Evolutionary conservation across 2,797 vertebrate species (phyloP).

Genomic region (Tiaroga cobitis): DNA sequence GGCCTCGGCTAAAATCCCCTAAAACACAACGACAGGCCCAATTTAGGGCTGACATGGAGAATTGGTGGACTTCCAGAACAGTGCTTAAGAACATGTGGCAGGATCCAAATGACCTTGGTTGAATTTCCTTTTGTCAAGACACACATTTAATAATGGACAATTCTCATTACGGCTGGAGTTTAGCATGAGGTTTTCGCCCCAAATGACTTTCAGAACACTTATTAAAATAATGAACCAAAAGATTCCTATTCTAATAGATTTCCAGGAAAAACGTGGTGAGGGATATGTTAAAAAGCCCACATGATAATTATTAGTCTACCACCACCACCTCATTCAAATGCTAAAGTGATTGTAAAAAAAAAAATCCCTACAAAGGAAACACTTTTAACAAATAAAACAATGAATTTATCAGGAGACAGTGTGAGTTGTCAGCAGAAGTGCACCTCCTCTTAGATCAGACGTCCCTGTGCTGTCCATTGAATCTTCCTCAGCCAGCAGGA

Average conservation of each 20-base stretch:
- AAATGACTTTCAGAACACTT: slow-evolving; percentile 1
- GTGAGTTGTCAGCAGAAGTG: slow-evolving; percentile 31
- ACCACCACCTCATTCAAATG: neutral
- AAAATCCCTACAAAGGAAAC: neutral
- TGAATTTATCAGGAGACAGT: neutral
- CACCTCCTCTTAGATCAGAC: slow-evolving; percentile 41
- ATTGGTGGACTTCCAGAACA: slow-evolving; percentile 66
- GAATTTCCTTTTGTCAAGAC: slow-evolving; percentile 5
- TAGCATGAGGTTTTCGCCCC: neutral
- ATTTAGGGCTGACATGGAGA: slow-evolving; percentile 78
- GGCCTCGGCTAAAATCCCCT: slow-evolving; percentile 57
- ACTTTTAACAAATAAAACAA: slow-evolving; percentile 1
- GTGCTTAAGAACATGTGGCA: slow-evolving; percentile 42
- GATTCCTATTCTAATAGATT: neutral
- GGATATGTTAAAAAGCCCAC: neutral
- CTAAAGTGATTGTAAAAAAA: neutral
- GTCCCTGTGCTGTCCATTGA: slow-evolving; percentile 17
- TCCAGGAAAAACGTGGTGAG: neutral
- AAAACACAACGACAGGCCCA: slow-evolving; percentile 78
- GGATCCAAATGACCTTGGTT: slow-evolving; percentile 39
- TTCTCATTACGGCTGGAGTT: neutral
- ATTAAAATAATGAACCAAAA: neutral
- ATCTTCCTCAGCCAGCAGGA: slow-evolving; percentile 33
- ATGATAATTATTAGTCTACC: neutral
- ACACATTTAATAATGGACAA: neutral